Conservation (phyloP, 2,797 vertebrate genomes). For the Fringilla coelebs region DNA sequence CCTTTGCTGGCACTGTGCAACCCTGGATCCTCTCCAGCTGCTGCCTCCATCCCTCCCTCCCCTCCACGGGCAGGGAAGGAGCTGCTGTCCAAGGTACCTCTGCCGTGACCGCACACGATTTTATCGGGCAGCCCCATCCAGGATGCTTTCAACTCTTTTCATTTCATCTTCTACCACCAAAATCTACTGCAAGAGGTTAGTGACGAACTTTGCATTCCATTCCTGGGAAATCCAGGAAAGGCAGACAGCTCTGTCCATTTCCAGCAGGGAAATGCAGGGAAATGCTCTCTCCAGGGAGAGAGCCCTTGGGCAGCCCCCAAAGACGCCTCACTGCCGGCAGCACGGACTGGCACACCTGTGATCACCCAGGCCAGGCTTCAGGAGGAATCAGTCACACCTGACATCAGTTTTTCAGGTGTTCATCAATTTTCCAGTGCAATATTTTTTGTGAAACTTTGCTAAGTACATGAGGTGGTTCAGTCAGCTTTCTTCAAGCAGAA, state of each 20-base stretch:
- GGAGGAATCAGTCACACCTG: not conserved
- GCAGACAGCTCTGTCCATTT: not conserved
- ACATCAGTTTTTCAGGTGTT: not conserved
- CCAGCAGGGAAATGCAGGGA: too few species aligned
- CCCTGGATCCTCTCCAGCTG: rapidly evolving
- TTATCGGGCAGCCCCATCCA: not conserved
- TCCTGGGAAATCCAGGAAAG: not conserved
- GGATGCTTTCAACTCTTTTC: not conserved
- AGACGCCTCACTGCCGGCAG: too few species aligned
- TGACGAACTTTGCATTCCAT: not conserved
- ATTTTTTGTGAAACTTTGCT: not conserved
- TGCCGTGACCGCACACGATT: rapidly evolving
- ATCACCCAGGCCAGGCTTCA: not conserved
- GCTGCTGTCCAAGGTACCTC: not conserved
- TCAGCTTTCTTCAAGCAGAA: not conserved
- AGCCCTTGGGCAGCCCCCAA: rapidly evolving
- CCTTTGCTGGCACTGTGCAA: rapidly evolving
- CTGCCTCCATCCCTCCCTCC: not conserved
- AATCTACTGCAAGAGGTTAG: not conserved
- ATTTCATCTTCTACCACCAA: not conserved
- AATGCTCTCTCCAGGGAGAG: too few species aligned
- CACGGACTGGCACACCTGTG: not conserved
- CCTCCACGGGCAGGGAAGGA: too few species aligned
- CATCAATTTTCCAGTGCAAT: not conserved
- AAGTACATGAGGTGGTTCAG: not conserved